Conservation (phyloP, 2,113 vertebrate genomes). For the Ochotona princeps region DNA sequence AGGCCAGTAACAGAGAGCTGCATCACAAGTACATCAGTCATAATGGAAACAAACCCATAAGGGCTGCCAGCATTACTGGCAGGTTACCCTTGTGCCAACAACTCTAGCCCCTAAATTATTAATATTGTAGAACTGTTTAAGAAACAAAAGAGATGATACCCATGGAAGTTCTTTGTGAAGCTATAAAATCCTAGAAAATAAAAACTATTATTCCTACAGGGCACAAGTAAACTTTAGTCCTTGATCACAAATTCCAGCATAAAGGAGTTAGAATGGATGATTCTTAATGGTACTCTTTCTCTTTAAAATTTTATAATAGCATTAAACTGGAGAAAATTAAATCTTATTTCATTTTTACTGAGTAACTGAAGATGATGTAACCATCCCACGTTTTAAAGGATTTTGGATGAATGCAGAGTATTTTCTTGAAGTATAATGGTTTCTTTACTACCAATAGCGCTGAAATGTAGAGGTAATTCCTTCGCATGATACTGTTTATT, state of each 20-base stretch:
- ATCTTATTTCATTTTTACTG: constrained; percentile 41
- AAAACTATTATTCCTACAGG: not conserved
- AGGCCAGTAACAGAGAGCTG: too few species aligned
- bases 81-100: too few species aligned
- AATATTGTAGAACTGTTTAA: constrained; percentile 41
- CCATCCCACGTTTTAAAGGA: not conserved
- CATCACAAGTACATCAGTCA: too few species aligned
- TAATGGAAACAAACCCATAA: too few species aligned
- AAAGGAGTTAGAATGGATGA: not conserved
- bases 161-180: not conserved
- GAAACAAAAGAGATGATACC: constrained; percentile 14
- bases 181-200: not conserved
- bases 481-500: not conserved
- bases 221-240: not conserved
- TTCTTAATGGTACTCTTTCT: not conserved
- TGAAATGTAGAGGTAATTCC: not conserved
- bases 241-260: not conserved
- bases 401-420: not conserved
- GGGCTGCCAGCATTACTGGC: too few species aligned
- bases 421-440: constrained; percentile 26
- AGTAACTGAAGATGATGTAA: not conserved
- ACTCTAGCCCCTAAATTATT: not conserved
- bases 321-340: not conserved
- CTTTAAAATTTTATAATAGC: not conserved
- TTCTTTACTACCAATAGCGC: not conserved